A percentile compares a stretch with the other conserved stretches of the same genome.
phyloP scores from a whole-genome alignment of 2,888 invertebrate species.

The Xestia ashworthii region DNA sequence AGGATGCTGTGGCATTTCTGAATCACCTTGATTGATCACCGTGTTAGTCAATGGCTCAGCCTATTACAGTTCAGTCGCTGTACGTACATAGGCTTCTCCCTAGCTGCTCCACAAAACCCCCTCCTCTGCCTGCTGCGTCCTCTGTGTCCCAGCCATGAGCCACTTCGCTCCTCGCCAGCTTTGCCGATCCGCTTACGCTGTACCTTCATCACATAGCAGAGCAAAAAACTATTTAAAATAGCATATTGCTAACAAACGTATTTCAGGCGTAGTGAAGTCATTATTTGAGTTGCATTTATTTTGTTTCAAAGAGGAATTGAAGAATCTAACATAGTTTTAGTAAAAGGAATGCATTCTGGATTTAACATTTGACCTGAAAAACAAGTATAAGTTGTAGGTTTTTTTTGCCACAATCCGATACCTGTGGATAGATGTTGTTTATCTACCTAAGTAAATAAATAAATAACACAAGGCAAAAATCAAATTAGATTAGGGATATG shows the following conservation, averaged over 20 bases:
- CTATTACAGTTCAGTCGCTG: background rate
- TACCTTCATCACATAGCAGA: background rate
- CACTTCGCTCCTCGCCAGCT: background rate
- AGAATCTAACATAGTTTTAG: background rate
- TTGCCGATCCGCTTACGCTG: background rate
- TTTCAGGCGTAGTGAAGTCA: slow-evolving; percentile 18
- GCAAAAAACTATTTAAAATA: slow-evolving; percentile 13
- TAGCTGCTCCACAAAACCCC: background rate
- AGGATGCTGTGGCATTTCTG: background rate
- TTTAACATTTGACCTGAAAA: background rate
- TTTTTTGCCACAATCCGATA: background rate
- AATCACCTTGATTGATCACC: background rate
- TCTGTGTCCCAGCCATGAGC: background rate
- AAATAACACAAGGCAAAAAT: background rate
- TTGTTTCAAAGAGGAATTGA: background rate
- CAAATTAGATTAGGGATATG: background rate
- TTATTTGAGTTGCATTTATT: background rate
- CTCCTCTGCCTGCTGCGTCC: background rate
- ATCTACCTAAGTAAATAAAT: background rate
- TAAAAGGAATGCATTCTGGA: background rate
- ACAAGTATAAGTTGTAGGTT: background rate
- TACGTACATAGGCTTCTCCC: background rate
- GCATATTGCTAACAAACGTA: slow-evolving; percentile 26
- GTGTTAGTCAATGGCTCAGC: background rate
- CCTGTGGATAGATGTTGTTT: background rate